Conservation (phyloP, 2,113 vertebrate genomes). For the Podarcis muralis region DNA sequence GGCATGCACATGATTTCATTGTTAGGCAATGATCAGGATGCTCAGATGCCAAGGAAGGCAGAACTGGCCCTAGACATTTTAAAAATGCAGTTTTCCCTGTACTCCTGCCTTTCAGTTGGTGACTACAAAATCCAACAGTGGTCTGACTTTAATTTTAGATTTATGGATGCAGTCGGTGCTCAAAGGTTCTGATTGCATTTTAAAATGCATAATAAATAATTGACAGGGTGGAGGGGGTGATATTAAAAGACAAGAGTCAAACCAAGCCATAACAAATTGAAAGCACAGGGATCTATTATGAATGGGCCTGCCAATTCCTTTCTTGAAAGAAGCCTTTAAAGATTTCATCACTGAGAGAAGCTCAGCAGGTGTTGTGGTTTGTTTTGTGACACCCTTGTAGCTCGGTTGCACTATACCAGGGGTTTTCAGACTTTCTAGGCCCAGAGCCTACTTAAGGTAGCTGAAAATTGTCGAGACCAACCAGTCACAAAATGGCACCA, state of each 20-base stretch:
- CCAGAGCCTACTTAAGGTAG: too few species aligned
- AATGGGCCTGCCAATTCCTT: background rate
- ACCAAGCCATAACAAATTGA: background rate
- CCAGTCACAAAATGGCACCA: too few species aligned
- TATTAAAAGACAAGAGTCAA: slow-evolving; percentile 1
- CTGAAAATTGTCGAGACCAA: too few species aligned
- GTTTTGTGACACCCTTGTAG: background rate
- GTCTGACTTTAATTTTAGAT: background rate
- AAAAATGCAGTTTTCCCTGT: background rate
- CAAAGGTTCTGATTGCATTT: background rate
- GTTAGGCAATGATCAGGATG: too few species aligned
- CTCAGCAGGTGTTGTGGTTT: background rate
- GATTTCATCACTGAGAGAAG: background rate
- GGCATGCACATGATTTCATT: too few species aligned
- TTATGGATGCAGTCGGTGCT: background rate
- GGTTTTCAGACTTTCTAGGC: background rate
- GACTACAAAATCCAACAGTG: background rate
- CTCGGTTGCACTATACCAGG: background rate
- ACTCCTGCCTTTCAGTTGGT: background rate
- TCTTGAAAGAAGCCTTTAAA: background rate
- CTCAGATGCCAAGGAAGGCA: background rate
- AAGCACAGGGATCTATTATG: background rate
- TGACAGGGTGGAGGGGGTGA: background rate
- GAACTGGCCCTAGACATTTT: background rate
- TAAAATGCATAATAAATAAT: background rate